Conservation (phyloP, 2,888 invertebrate genomes). For the Athalia circularis region DNA sequence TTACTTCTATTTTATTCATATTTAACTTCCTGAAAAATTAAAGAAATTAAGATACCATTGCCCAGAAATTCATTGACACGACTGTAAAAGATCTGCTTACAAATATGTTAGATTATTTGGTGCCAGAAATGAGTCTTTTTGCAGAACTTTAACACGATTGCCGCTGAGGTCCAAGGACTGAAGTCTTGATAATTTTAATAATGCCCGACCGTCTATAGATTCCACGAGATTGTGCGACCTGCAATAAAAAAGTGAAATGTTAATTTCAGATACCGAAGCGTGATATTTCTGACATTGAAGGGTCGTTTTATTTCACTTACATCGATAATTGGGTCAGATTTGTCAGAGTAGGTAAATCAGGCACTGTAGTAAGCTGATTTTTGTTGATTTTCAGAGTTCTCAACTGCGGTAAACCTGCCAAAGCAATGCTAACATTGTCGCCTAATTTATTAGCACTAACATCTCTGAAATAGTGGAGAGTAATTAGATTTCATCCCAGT, state of each 20-base stretch:
- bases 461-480: conserved; percentile 74
- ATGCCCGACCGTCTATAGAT: conserved; percentile 72
- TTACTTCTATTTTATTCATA: conserved; percentile 83
- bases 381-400: conserved; percentile 75
- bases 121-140: conserved; percentile 78
- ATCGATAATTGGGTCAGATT: conserved; percentile 74
- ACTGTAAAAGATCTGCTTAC: conserved; percentile 70
- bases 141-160: conserved; percentile 79
- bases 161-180: conserved; percentile 80
- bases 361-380: conserved; percentile 73
- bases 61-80: conserved; percentile 12
- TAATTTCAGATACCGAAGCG: conserved; percentile 18
- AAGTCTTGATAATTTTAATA: conserved; percentile 76
- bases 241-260: conserved; percentile 52
- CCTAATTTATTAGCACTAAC: conserved; percentile 77
- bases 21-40: conserved; percentile 79
- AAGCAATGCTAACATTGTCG: conserved; percentile 74
- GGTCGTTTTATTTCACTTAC: conserved; percentile 70
- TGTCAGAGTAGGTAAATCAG: conserved; percentile 61
- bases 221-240: conserved; percentile 76
- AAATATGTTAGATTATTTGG: conserved; percentile 75
- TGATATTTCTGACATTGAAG: conserved; percentile 73
- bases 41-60: conserved; percentile 62
- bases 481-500: conserved; percentile 11
- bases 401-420: conserved; percentile 76